A percentile compares a stretch with the other conserved stretches of the same genome.
Conservation (phyloP, 1,140 invertebrate species). For the Orchesella cincta region DNA sequence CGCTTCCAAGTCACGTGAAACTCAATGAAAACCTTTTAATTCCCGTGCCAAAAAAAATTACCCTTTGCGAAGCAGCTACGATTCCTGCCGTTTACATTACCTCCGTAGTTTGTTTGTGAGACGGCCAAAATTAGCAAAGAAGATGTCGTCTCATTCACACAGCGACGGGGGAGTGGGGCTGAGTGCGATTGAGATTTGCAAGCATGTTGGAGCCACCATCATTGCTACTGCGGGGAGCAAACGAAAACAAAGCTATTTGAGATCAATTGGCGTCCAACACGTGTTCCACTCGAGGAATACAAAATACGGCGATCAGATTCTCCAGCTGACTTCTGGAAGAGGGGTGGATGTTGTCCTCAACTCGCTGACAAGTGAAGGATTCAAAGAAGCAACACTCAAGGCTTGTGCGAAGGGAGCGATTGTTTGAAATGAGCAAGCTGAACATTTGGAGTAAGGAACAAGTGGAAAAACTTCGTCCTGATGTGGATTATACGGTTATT, state of each 20-base stretch:
- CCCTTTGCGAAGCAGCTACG: not conserved
- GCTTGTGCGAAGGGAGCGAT: constrained; percentile 9
- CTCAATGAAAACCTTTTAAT: not conserved
- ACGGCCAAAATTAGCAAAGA: not conserved
- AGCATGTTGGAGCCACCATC: constrained; percentile 10
- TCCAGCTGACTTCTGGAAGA: not conserved
- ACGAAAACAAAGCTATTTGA: constrained; percentile 7
- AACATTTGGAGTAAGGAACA: constrained; percentile 16
- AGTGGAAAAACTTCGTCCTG: not conserved
- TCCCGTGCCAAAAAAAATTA: not conserved
- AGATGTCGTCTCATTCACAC: constrained; percentile 31
- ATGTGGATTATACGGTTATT: no score
- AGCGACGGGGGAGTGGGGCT: constrained; percentile 28
- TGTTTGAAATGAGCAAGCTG: constrained; percentile 32
- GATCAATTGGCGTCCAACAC: not conserved
- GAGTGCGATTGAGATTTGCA: constrained; percentile 15
- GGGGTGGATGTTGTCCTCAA: constrained; percentile 32
- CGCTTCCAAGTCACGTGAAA: not conserved
- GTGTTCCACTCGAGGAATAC: constrained; percentile 17
- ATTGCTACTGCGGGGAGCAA: constrained; percentile 14
- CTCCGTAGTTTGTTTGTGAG: not conserved
- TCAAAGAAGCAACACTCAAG: constrained; percentile 31
- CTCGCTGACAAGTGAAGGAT: constrained; percentile 28
- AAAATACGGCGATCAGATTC: not conserved
- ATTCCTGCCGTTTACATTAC: not conserved